These are phyloP conservation scores for Pocillopora grandis DNA, from an alignment of 92 coral and sea anemone genomes.

Conservation along the genomic window DNA sequence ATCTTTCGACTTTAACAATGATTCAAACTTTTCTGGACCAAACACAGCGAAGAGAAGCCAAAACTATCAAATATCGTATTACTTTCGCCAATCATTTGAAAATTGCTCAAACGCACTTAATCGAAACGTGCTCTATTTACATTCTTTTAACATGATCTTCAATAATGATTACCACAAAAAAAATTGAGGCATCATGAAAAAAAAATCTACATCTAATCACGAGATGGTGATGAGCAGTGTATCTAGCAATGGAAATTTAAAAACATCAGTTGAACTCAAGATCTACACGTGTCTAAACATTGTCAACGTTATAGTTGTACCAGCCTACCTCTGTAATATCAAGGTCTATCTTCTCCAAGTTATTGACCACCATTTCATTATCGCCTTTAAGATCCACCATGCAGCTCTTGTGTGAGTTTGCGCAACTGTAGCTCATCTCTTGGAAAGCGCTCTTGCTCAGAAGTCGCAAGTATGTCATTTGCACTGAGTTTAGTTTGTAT, in stretches of 20 bases:
- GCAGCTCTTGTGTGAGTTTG: slow-evolving; percentile 44
- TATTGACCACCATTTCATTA: slow-evolving; percentile 54
- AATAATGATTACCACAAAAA: too few species aligned
- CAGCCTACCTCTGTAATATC: slow-evolving; percentile 21
- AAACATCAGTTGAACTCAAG: neutral
- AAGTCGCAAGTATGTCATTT: slow-evolving; percentile 78
- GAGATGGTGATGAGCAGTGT: too few species aligned
- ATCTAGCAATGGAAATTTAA: too few species aligned
- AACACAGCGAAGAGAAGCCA: too few species aligned
- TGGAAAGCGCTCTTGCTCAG: slow-evolving; percentile 73
- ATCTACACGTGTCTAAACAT: too few species aligned
- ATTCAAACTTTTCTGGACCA: too few species aligned
- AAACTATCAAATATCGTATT: too few species aligned
- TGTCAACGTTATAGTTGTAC: neutral
- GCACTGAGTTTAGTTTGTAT: slow-evolving; percentile 67
- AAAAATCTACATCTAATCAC: neutral
- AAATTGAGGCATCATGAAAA: neutral
- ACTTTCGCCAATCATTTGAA: too few species aligned
- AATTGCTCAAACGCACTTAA: too few species aligned
- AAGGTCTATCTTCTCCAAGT: slow-evolving; percentile 23
- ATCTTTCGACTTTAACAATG: too few species aligned
- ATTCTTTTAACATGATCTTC: too few species aligned
- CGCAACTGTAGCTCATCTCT: slow-evolving; percentile 70
- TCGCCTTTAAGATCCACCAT: slow-evolving; percentile 74
- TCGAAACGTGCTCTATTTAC: too few species aligned